Conservation (phyloP, 2,113 vertebrate species). For the Mormyrus lacerda region DNA sequence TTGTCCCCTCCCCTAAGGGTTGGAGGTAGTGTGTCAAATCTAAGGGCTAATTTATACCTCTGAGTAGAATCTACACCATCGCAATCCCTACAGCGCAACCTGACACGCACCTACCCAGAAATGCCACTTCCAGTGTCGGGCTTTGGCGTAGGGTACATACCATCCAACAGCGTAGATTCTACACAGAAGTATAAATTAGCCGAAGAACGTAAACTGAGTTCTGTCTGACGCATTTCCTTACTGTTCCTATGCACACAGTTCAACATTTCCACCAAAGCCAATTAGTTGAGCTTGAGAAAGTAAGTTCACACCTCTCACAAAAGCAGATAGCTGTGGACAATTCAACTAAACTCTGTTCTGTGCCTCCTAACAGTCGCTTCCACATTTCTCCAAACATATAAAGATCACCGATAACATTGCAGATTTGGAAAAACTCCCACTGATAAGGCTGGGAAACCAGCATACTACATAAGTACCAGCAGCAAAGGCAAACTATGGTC, state of each 20-base stretch:
- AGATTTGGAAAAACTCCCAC: neutral
- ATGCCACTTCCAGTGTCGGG: neutral
- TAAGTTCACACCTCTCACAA: neutral
- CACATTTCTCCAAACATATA: neutral
- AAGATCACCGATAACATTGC: neutral
- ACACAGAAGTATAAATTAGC: neutral
- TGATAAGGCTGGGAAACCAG: neutral
- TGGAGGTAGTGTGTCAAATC: conserved; percentile 54
- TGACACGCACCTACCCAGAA: neutral
- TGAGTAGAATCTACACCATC: neutral
- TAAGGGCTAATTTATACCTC: conserved; percentile 3
- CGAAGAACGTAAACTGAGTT: conserved; percentile 16
- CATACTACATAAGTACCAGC: conserved; percentile 1
- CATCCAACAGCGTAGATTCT: neutral
- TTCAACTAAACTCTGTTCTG: neutral
- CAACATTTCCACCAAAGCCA: neutral
- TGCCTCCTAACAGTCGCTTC: neutral
- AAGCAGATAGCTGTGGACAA: neutral
- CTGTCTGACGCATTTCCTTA: conserved; percentile 8
- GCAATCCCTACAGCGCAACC: neutral
- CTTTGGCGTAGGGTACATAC: neutral
- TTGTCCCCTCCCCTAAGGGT: conserved; percentile 36
- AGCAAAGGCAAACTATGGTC: neutral
- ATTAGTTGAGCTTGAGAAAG: neutral
- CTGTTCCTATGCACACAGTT: conserved; percentile 25